Percentiles rank a stretch among this genome's conserved stretches.
Evolutionary conservation across 2,888 invertebrate genomes (phyloP).

Genomic region (Sinodicranocentrus sp.): DNA sequence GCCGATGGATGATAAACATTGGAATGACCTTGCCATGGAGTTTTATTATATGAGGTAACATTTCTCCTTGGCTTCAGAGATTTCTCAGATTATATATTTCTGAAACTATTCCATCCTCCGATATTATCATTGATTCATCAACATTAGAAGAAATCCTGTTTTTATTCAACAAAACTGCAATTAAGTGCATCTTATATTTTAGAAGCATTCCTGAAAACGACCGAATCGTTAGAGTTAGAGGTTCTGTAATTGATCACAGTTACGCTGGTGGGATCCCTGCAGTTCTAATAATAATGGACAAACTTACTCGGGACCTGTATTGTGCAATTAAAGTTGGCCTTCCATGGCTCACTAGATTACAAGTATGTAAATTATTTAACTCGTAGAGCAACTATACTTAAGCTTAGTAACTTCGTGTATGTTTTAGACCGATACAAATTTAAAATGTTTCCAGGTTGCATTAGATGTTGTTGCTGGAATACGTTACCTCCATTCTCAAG

Average conservation of each 20-base stretch:
- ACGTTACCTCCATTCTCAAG: constrained; percentile 92
- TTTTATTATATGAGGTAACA: constrained; percentile 93
- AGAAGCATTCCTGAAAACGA: constrained; percentile 85
- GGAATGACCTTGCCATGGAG: constrained; percentile 94
- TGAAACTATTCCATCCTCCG: too few species aligned
- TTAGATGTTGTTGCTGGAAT: constrained; percentile 92
- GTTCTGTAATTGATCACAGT: constrained; percentile 89
- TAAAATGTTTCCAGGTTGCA: constrained; percentile 82
- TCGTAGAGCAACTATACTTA: too few species aligned
- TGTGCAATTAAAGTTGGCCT: constrained; percentile 86
- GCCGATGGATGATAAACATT: constrained; percentile 92
- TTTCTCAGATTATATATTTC: constrained; percentile 39
- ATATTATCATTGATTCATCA: too few species aligned
- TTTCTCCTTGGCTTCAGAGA: too few species aligned
- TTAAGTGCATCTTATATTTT: too few species aligned
- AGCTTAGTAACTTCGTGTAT: too few species aligned
- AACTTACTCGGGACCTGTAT: constrained; percentile 87
- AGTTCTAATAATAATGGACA: constrained; percentile 89
- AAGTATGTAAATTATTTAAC: constrained; percentile 66
- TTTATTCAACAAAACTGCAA: too few species aligned
- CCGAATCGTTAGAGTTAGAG: constrained; percentile 86
- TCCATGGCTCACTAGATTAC: constrained; percentile 82
- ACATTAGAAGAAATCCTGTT: too few species aligned
- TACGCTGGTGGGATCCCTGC: constrained; percentile 86
- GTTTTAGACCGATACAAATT: too few species aligned